These are phyloP conservation scores for Dolichoris vasculosae DNA, from an alignment of 1,140 invertebrate genomes.

Conservation along the genomic window DNA sequence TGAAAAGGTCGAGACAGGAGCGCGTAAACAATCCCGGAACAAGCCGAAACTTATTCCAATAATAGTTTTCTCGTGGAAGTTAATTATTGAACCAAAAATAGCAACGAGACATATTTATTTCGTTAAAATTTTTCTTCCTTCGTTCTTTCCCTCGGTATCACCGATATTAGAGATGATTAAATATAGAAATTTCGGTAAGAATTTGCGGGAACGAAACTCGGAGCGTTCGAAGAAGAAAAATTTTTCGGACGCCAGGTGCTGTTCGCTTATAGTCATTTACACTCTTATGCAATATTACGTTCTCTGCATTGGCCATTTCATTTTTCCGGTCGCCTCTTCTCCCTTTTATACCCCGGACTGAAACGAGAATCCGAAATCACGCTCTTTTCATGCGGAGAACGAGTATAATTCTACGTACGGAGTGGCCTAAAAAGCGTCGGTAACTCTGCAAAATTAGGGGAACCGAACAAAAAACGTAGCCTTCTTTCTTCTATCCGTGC, in stretches of 20 bases:
- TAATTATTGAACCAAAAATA: too few species aligned
- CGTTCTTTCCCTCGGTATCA: too few species aligned
- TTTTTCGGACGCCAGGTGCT: not conserved
- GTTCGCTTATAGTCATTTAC: not conserved
- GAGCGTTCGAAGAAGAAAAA: not conserved
- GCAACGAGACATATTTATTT: too few species aligned
- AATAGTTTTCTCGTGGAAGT: too few species aligned
- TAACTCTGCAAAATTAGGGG: not conserved
- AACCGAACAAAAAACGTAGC: not conserved
- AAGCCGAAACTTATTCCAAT: too few species aligned
- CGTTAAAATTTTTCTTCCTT: too few species aligned
- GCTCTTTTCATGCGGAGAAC: not conserved
- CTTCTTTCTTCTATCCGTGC: not conserved
- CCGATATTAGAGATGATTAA: not conserved
- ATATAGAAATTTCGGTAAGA: not conserved
- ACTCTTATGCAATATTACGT: conserved; percentile 1
- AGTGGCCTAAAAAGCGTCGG: not conserved
- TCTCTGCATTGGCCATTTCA: not conserved
- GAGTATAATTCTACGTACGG: not conserved
- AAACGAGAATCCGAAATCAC: not conserved
- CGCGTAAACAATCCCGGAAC: too few species aligned
- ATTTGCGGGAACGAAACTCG: not conserved
- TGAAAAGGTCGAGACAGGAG: too few species aligned
- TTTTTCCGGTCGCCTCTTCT: not conserved
- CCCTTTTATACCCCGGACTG: not conserved